Conservation (phyloP, 2,113 vertebrate genomes). For the Elaphurus davidianus region DNA sequence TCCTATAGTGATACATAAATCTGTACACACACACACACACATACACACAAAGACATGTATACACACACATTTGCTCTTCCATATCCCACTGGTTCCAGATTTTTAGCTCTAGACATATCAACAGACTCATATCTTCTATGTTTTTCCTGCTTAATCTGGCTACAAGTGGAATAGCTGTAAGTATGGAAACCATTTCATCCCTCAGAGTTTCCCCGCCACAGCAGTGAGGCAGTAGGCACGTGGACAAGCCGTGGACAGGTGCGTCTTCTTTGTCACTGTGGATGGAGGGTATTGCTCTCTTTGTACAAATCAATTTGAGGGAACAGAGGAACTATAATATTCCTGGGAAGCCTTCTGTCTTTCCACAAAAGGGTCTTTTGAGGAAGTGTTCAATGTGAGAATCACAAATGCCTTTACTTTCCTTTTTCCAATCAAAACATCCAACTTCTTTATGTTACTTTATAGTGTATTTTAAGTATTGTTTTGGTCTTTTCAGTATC, state of each 20-base stretch:
- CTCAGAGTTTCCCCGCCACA: background rate
- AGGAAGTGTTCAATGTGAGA: background rate
- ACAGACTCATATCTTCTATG: background rate
- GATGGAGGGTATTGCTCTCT: background rate
- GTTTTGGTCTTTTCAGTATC: background rate
- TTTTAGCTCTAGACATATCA: background rate
- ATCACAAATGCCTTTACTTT: background rate
- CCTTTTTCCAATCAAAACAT: background rate
- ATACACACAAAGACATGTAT: background rate
- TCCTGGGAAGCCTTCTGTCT: background rate
- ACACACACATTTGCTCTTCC: background rate
- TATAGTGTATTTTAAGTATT: background rate
- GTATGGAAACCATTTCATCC: background rate
- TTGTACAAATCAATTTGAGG: background rate
- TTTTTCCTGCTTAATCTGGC: background rate
- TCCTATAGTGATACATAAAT: background rate
- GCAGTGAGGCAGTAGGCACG: background rate
- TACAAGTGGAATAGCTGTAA: background rate
- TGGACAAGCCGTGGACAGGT: background rate
- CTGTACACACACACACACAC: background rate
- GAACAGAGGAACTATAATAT: background rate
- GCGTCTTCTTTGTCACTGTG: background rate
- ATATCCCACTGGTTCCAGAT: background rate
- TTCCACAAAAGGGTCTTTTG: background rate
- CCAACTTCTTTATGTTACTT: background rate